Evolutionary conservation across 2,113 vertebrate species (phyloP), one percentile per base, ranked within the genome.

Genomic region (Hippopotamus amphibius): DNA sequence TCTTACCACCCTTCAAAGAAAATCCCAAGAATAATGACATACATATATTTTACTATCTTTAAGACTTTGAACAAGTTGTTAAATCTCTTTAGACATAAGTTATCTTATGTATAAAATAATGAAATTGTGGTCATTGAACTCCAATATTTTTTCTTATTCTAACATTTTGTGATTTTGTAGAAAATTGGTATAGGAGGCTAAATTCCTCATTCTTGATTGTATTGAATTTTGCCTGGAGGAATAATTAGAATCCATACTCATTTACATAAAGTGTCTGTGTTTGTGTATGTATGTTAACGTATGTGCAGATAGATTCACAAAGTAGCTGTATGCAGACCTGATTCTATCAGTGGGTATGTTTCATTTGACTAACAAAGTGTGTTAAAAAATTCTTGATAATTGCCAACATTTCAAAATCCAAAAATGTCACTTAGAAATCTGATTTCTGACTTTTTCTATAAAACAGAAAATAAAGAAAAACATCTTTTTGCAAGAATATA

Each of bases 21-120:
- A 92, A 93, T 41, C 30, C 30, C 1, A 41, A 24, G 94, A 66
- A 87, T 89, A 92, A 61, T 94, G 76, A 48, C 13, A 33, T 83
- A 46, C 1, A 5, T 68, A 30, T 43, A 96, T 41, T 28, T 28
- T 82, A 68, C 7, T 83, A 4, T 80, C 28, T 81, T 72, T 82
- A 77, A 87, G 6, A 81, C 37, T 90, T 72, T 48, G 16, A 95
- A 61, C 8, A 93, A 77, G 22, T 66, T 93, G 26, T 77, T 94
- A 95, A 88, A 80, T 43, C 22, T 77, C 48, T 96, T 89, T 90
- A 88, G 10, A 81, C 48, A 50, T 37, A 79, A 57, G 26, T 46
- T 86, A 55, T 48, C n/a, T 86, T 41, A 46, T 87, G 68, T 79
- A 65, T 85, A 80, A 95, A 71, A 66, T 90, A 91, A 53, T 76